Percentiles rank a stretch among this genome's conserved stretches.
phyloP scores from a whole-genome alignment of 2,888 invertebrate species.

The Dolichopus griseipennis region DNA sequence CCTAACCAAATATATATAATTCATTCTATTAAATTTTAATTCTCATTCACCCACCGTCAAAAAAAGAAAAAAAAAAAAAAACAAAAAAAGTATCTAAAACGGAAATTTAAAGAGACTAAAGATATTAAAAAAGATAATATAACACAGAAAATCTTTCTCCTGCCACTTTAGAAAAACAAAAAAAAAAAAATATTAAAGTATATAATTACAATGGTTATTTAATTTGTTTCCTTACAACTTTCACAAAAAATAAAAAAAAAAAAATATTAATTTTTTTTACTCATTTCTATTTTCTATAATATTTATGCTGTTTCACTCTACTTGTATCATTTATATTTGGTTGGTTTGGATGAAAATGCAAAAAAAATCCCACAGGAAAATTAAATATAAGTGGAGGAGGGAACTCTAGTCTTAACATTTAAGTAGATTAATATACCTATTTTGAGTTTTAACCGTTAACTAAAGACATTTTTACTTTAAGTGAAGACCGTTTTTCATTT shows the following conservation, averaged over 20 bases:
- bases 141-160: neutral
- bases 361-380: no score
- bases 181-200: neutral
- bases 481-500: no score
- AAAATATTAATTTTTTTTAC: no score
- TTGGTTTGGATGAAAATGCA: no score
- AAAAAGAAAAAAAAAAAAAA: neutral
- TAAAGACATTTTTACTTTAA: no score
- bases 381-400: no score
- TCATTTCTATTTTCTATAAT: no score
- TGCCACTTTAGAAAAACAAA: neutral
- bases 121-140: neutral
- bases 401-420: no score
- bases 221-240: neutral
- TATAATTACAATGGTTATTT: neutral
- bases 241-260: neutral
- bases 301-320: no score
- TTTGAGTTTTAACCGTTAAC: no score
- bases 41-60: neutral
- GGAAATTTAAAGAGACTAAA: neutral
- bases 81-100: neutral
- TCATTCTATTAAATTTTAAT: conserved; percentile 1
- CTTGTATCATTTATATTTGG: no score
- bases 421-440: no score
- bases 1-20: neutral